Evolutionary conservation across 64 coral and sea anemone species (phyloP), one percentile per base, ranked within the genome.

Genomic region (Montipora capricornis): DNA sequence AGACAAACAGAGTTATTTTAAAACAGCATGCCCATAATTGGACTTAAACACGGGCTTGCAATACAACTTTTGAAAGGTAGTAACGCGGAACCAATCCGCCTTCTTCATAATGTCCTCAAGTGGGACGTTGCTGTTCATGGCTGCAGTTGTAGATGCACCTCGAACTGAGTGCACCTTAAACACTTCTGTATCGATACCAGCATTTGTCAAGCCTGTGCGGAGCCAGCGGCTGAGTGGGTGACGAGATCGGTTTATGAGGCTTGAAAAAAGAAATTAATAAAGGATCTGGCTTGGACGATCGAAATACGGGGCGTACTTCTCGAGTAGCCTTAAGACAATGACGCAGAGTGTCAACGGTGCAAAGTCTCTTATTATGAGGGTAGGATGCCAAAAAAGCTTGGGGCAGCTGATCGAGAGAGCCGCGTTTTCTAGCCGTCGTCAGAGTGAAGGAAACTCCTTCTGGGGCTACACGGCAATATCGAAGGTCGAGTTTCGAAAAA

Each of bases 131-230:
- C 46, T 26, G 37, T 81, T 83, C 24, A 68, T 79, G 10, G 78
- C 61, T 74, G 89, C 58, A 9, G 89, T 47, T 17, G 89, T 91
- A 71, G 89, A 79, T 78, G 89, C 78, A 49, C 89, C 62, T 8
- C 89, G 78, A n/a, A n/a, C 78, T 17, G 89, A 91, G 52, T 91
- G 78, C 19, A 26, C 46, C 51, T 91, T 91, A 74, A 91, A 91
- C 4, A 74, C 53, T 1, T 19, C 48, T 19, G 59, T 82, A 46
- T 91, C 47, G 50, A 91, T 91, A 12, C 78, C 37, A 24, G 77
- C 78, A 14, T 73, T 29, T 44, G 73, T 51, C 48, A 81, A 20
- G 17, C 69, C 20, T 20, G 77, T 62, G 13, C 60, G 66, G 17
- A 92, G 26, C 90, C 90, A 92, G 17, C 90, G 80, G 44, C 45